Conservation (phyloP, 2,113 vertebrate species). For the Myotis lucifugus region DNA sequence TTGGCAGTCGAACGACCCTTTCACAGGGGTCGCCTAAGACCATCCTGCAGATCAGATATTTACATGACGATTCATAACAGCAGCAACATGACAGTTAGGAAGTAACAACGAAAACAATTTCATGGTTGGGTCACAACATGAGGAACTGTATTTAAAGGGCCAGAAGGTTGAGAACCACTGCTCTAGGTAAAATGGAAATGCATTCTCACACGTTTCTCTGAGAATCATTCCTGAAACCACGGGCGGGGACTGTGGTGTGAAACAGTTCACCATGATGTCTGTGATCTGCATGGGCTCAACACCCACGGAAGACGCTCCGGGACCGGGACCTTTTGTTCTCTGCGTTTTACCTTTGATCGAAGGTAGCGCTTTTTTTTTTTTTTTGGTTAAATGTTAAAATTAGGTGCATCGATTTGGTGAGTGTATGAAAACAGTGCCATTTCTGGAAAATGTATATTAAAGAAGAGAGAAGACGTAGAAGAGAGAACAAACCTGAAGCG, state of each 20-base stretch:
- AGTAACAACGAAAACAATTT: too few species aligned
- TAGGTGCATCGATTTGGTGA: not conserved
- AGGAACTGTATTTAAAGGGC: too few species aligned
- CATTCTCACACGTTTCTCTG: constrained; percentile 61
- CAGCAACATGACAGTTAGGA: too few species aligned
- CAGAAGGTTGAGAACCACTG: too few species aligned
- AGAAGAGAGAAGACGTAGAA: not conserved
- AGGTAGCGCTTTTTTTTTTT: not conserved
- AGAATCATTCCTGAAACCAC: constrained; percentile 67
- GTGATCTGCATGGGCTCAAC: constrained; percentile 25
- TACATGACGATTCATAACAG: too few species aligned
- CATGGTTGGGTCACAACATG: too few species aligned
- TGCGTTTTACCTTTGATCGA: not conserved
- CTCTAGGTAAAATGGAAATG: constrained; percentile 52
- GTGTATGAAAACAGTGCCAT: not conserved
- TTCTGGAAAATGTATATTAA: not conserved
- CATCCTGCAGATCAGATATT: too few species aligned
- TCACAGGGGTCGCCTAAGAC: too few species aligned
- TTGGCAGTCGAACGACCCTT: too few species aligned
- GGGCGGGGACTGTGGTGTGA: not conserved
- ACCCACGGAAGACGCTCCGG: not conserved
- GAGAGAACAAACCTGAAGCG: not conserved
- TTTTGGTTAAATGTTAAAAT: constrained; percentile 37
- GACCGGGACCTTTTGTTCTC: rapidly evolving
- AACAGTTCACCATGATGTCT: constrained; percentile 23